These are phyloP conservation scores for Spinibarbus caldwelli DNA, from an alignment of 2,797 vertebrate species.

Conservation along the genomic window DNA sequence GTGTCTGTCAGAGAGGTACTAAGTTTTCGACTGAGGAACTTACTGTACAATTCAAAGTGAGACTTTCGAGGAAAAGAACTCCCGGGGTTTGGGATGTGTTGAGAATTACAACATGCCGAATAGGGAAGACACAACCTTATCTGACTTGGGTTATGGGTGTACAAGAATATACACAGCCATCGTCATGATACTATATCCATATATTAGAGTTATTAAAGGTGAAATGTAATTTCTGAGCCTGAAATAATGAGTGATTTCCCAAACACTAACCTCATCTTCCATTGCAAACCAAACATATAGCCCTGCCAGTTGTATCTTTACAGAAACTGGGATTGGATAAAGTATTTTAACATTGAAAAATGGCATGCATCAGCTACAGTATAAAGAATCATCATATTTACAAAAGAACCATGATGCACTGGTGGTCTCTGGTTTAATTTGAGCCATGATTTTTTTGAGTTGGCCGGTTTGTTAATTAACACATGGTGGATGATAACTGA, in stretches of 20 bases:
- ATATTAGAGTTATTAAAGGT: neutral
- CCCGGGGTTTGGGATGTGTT: neutral
- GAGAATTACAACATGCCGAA: constrained; percentile 2
- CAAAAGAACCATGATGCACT: neutral
- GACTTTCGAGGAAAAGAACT: constrained; percentile 42
- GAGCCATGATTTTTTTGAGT: neutral
- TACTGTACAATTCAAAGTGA: constrained; percentile 42
- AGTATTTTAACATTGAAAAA: constrained; percentile 9
- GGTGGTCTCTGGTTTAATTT: neutral
- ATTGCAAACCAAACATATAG: neutral
- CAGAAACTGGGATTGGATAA: neutral
- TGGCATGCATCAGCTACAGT: neutral
- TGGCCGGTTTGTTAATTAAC: neutral
- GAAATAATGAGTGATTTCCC: neutral
- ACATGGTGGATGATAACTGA: neutral
- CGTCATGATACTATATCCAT: neutral
- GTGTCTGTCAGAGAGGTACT: constrained; percentile 39
- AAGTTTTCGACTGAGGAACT: constrained; percentile 41
- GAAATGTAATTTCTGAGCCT: neutral
- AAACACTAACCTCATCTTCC: neutral
- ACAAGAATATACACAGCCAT: neutral
- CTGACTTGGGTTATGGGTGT: neutral
- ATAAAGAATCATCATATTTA: neutral
- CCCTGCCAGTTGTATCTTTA: neutral
- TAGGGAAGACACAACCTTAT: neutral